Base-by-base conservation (phyloP, 2,797 vertebrate species). In the Microctenopoma steveboyesi region DNA sequence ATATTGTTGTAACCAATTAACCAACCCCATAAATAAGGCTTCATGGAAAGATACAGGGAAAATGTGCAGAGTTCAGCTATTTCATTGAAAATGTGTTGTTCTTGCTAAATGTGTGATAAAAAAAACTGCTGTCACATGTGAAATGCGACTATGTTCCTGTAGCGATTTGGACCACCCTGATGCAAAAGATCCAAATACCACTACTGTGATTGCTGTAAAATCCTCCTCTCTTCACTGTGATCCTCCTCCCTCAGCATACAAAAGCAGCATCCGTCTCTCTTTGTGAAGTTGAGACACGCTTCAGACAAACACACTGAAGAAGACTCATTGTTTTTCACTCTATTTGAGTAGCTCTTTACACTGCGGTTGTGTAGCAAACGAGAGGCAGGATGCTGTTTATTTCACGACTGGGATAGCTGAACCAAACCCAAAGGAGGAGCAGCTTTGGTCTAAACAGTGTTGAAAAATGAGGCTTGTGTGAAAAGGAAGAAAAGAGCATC, bases 401-500 rank as follows among this genome's bases (percentile, higher is more conserved):
- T 85, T 83, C 84, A 54, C 49, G 69, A 75, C 57, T 75, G 35
- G 57, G 73, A 70, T 48, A 39, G 60, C 47, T 52, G 56, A 79
- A 66, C 27, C 60, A 72, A 55, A 64, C 57, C 70, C 61, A 72
- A 73, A 30, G 39, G 39, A 69, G 47, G 57, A 69, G 76, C 69
- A 63, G 64, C 78, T 75, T 73, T 67, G 50, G 63, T 68, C 51
- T 74, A 18, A 79, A 80, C 58, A 47, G 55, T 3, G 28, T 13
- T 67, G 72, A 49, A 69, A 81, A 74, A 78, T 71, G 39, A 88
- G 72, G 52, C 59, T 70, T 57, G 59, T 79, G 72, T 69, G 58
- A 76, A 65, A 49, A 51, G 33, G 22, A 64, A 79, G 49, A 82
- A 78, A 91, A 91, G 74, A 78, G 60, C 27, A 14, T 80, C 81